These are phyloP conservation scores for Esox masquinongy DNA, from an alignment of 2,797 vertebrate genomes.

Conservation along the genomic window DNA sequence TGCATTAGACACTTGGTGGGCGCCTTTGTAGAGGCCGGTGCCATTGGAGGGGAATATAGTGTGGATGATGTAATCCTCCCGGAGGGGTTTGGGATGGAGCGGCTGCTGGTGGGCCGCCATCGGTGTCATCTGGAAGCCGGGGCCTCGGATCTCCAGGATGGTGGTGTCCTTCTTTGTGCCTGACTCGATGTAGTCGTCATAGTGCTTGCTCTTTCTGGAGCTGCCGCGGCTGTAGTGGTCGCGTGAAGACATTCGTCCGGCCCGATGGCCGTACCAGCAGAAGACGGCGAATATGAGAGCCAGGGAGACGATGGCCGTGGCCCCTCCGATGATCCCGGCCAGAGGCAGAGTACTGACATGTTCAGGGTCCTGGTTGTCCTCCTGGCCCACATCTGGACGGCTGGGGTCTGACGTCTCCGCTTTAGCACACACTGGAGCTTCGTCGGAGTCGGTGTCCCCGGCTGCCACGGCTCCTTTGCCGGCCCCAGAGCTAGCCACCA, in stretches of 20 bases:
- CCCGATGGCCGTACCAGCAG: slow-evolving; percentile 88
- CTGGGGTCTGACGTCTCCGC: slow-evolving; percentile 82
- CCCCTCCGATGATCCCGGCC: slow-evolving; percentile 87
- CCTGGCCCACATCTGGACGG: slow-evolving; percentile 72
- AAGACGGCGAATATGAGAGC: slow-evolving; percentile 84
- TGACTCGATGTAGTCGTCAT: slow-evolving; percentile 90
- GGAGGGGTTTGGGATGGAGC: slow-evolving; percentile 79
- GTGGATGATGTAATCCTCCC: slow-evolving; percentile 92
- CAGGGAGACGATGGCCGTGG: slow-evolving; percentile 85
- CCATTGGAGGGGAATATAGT: slow-evolving; percentile 94
- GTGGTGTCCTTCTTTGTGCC: slow-evolving; percentile 95
- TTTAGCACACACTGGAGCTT: slow-evolving; percentile 88
- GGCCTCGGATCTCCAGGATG: slow-evolving; percentile 88
- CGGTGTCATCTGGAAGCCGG: slow-evolving; percentile 90
- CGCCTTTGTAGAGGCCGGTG: slow-evolving; percentile 86
- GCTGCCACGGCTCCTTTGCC: slow-evolving; percentile 59
- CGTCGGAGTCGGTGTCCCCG: slow-evolving; percentile 77
- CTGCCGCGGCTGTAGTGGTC: slow-evolving; percentile 81
- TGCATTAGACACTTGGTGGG: slow-evolving; percentile 79
- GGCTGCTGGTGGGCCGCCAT: slow-evolving; percentile 78
- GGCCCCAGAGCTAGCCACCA: slow-evolving; percentile 72
- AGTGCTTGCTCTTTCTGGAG: slow-evolving; percentile 85
- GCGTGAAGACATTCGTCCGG: slow-evolving; percentile 78
- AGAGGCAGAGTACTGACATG: slow-evolving; percentile 79
- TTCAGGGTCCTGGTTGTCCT: slow-evolving; percentile 68